Evolutionary conservation across 2,797 vertebrate genomes (phyloP), one percentile per base, ranked within the genome.

Genomic region (Sebastes glaucus): DNA sequence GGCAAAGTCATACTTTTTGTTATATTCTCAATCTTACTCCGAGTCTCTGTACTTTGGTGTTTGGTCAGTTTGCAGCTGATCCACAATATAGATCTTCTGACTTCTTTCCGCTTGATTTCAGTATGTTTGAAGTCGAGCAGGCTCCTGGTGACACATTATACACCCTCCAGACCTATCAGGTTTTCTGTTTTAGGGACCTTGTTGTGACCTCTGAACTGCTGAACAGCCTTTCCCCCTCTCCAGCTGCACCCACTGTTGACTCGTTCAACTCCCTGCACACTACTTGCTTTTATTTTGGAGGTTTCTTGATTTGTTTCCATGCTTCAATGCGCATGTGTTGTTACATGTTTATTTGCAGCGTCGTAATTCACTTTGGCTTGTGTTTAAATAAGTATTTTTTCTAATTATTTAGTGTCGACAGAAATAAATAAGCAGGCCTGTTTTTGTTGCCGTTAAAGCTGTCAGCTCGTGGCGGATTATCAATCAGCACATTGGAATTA

Each of bases 121-220:
- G 30, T 1, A 8, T 28, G 72, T 87, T 86, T 84, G 76, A 88
- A 89, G 78, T 80, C 55, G 1, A 30, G 23, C n/a, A 64, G 42
- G 60, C 63, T 82, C 49, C 64, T 67, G 64, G 70, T 82, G 81
- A 67, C 81, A 74, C 16, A 25, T 78, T 38, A 74, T 32, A 66
- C 62, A 81, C 14, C 55, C 67, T 71, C 7, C 64, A 79, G 68
- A 60, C 32, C 71, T 80, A 66, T 88, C 77, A 63, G 82, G 73
- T 86, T 85, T 83, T 89, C 77, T 35, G 52, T 73, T 88, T 86
- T 20, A 22, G 38, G 65, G 78, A 89, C 86, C 71, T 74, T 18
- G 9, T 22, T 46, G 57, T 82, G 83, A 90, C 87, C 83, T 81
- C 59, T 88, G 84, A 89, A 32, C 84, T 65, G 20, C 11, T 79